Conservation (phyloP, 2,888 invertebrate species). For the Cremastobaeus sp. region DNA sequence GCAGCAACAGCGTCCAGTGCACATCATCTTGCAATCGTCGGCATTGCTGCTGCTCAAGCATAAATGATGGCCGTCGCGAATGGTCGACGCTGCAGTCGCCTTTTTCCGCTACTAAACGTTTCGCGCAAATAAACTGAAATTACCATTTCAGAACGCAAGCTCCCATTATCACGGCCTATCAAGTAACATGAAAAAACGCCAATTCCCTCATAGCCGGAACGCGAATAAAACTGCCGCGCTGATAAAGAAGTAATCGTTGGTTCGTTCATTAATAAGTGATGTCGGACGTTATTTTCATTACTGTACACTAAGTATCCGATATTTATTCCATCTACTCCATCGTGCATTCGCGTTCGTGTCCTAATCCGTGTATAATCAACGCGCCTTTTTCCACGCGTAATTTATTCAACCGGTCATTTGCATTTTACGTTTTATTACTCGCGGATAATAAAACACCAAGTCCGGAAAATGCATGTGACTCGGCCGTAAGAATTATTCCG, state of each 20-base stretch:
- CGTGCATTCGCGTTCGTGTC: neutral
- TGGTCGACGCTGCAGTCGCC: conserved; percentile 14
- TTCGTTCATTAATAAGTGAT: neutral
- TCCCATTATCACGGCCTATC: neutral
- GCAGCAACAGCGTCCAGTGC: conserved; percentile 22
- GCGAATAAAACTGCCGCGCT: neutral
- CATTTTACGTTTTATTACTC: conserved; percentile 13
- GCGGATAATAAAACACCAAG: conserved; percentile 21
- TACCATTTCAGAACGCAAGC: neutral
- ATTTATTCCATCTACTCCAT: too few species aligned
- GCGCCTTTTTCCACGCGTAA: neutral
- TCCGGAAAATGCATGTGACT: conserved; percentile 3
- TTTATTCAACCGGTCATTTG: conserved; percentile 8
- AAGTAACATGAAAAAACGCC: neutral
- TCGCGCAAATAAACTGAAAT: neutral
- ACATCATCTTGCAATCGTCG: conserved; percentile 26
- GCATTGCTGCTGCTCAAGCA: conserved; percentile 15
- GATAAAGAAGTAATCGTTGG: conserved; percentile 4
- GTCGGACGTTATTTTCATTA: neutral
- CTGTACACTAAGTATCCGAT: neutral
- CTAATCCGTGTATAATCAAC: conserved; percentile 24
- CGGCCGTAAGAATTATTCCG: neutral
- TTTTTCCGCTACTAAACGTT: neutral
- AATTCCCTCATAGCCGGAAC: neutral
- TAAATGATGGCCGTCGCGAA: conserved; percentile 26